phyloP scores from a whole-genome alignment of 1,140 invertebrate species.

The Alviniconcha marisindica region DNA sequence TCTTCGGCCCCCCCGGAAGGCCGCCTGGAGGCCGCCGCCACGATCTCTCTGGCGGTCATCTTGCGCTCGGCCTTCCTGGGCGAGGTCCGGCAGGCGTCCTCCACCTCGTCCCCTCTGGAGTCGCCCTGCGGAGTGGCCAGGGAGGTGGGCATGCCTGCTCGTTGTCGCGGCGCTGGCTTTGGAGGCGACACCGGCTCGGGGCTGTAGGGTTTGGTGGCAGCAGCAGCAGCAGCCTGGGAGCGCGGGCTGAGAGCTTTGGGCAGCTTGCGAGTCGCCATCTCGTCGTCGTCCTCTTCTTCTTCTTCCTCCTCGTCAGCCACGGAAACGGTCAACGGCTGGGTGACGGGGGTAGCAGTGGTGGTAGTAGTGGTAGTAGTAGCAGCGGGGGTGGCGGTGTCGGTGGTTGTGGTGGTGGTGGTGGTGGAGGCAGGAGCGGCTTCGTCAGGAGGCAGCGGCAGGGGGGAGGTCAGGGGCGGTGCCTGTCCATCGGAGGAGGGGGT shows the following conservation, averaged over 20 bases:
- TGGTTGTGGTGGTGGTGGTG: not conserved
- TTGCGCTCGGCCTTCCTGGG: slow-evolving; percentile 24
- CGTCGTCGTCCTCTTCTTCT: slow-evolving; percentile 30
- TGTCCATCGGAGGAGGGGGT: not conserved
- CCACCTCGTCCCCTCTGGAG: not conserved
- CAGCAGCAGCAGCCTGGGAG: not conserved
- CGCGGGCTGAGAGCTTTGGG: slow-evolving; percentile 36
- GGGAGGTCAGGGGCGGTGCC: not conserved
- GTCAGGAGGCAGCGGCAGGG: not conserved
- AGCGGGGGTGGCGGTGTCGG: not conserved
- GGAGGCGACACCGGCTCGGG: not conserved
- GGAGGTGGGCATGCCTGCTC: not conserved
- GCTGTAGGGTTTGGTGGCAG: not conserved
- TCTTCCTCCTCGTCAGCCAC: slow-evolving; percentile 13
- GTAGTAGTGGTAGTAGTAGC: not conserved
- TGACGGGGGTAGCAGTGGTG: not conserved
- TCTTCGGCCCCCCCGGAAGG: slow-evolving; percentile 17
- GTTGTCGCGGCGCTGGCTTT: slow-evolving; percentile 21
- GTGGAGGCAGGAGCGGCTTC: too few relatives aligned
- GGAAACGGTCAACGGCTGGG: not conserved
- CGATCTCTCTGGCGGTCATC: slow-evolving; percentile 15
- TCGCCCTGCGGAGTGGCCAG: not conserved
- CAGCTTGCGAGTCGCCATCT: slow-evolving; percentile 19
- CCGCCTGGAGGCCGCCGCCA: slow-evolving; percentile 18
- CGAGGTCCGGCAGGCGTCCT: not conserved